A percentile compares a stretch with the other conserved stretches of the same genome.
These are phyloP conservation scores for Scortum barcoo DNA, from an alignment of 2,113 vertebrate genomes.

Conservation along the genomic window DNA sequence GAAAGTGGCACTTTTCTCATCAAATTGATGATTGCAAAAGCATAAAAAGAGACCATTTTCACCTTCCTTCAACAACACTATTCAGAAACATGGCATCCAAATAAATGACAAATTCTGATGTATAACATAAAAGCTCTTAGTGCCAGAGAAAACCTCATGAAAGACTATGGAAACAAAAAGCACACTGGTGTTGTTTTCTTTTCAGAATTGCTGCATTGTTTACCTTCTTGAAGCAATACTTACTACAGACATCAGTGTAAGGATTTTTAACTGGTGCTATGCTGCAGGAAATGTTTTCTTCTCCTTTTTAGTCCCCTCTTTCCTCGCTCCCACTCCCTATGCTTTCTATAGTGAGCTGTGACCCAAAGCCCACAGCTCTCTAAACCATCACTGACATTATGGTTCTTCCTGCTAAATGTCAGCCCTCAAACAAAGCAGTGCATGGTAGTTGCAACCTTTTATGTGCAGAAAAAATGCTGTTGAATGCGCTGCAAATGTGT, in stretches of 20 bases:
- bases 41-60: neutral
- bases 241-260: conserved; percentile 10
- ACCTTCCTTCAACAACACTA: conserved; percentile 5
- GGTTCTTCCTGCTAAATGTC: conserved; percentile 33
- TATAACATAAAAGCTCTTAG: conserved; percentile 26
- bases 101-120: conserved; percentile 19
- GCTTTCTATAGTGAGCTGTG: conserved; percentile 41
- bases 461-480: conserved; percentile 6
- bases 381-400: conserved; percentile 48
- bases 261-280: conserved; percentile 15
- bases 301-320: neutral
- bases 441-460: neutral
- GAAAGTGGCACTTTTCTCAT: conserved; percentile 17
- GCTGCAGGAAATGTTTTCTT: conserved; percentile 2
- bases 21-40: conserved; percentile 18
- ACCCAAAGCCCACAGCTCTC: conserved; percentile 39
- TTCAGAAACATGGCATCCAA: conserved; percentile 11
- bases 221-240: conserved; percentile 40
- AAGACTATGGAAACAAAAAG: conserved; percentile 31
- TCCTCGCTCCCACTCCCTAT: conserved; percentile 10
- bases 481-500: conserved; percentile 15
- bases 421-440: conserved; percentile 14
- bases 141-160: conserved; percentile 28
- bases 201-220: conserved; percentile 29
- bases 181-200: conserved; percentile 14